Evolutionary conservation across 2,797 vertebrate species (phyloP).

Genomic region (Myripristis murdjan): DNA sequence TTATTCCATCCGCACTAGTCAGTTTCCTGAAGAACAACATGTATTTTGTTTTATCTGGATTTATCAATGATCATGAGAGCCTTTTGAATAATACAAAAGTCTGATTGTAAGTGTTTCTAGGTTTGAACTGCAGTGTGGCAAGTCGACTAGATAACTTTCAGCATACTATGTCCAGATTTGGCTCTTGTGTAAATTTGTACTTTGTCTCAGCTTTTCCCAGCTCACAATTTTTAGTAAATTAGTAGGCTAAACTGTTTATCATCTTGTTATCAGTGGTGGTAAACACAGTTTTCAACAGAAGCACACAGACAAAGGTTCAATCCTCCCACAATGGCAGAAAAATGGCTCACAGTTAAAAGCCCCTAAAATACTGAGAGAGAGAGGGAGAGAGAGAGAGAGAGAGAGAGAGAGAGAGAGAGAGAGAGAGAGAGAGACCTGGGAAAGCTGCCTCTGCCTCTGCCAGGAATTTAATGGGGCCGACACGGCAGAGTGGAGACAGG

Average conservation of each 20-base stretch:
- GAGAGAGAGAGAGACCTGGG: not conserved
- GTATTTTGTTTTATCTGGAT: no score
- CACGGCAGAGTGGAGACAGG: constrained; percentile 60
- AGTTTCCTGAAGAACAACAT: no score
- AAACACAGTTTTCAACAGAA: constrained; percentile 24
- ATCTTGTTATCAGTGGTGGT: constrained; percentile 6
- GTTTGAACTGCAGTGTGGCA: no score
- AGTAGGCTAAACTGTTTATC: no score
- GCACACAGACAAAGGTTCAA: constrained; percentile 36
- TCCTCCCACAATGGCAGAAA: constrained; percentile 14
- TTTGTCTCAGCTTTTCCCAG: not conserved
- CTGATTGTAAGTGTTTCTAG: no score
- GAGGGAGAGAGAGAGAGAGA: not conserved
- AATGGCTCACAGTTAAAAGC: not conserved
- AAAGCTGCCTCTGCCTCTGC: constrained; percentile 19
- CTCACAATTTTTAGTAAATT: no score
- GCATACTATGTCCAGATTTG: no score
- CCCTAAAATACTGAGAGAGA: not conserved
- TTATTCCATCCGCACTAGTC: no score
- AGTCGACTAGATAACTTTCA: no score
- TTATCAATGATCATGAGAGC: no score
- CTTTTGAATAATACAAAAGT: no score
- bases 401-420: constrained; percentile 11
- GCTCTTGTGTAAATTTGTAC: constrained; percentile 3
- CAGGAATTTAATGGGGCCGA: constrained; percentile 38